Evolutionary conservation across 2,113 vertebrate genomes (phyloP).

Genomic region (Anarhynchus alexandrinus): DNA sequence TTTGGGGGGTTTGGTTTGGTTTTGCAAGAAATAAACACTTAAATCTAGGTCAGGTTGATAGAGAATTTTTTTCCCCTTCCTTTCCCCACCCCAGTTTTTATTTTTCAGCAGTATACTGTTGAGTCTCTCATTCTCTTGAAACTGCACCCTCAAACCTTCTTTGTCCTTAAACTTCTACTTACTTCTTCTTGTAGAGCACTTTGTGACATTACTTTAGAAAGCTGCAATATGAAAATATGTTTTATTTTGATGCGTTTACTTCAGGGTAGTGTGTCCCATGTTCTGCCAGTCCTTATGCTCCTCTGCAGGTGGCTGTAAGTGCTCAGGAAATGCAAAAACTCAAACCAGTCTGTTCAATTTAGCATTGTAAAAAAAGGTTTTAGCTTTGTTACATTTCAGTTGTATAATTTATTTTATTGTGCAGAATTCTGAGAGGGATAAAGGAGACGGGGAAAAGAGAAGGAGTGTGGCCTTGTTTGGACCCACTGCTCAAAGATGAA

Average conservation of each 20-base stretch:
- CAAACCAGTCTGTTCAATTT: constrained; percentile 14
- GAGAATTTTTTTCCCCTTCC: background rate
- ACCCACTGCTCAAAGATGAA: background rate
- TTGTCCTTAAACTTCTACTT: background rate
- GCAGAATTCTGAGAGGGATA: background rate
- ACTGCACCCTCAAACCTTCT: background rate
- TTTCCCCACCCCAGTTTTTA: fast-evolving
- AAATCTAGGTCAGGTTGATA: background rate
- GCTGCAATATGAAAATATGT: background rate
- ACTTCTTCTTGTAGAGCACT: background rate
- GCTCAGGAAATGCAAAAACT: background rate
- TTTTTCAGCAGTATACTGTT: background rate
- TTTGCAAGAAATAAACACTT: background rate
- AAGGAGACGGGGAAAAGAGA: background rate
- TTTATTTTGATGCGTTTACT: constrained; percentile 12
- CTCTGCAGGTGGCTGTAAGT: constrained; percentile 7
- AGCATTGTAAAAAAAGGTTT: background rate
- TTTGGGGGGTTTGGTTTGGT: background rate
- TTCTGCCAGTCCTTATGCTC: background rate
- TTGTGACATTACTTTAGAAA: background rate
- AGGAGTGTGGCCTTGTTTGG: background rate
- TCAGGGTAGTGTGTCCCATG: background rate
- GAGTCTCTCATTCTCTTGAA: background rate
- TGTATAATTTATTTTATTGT: background rate
- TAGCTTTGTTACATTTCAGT: background rate